A percentile compares a stretch with the other conserved stretches of the same genome.
These are phyloP conservation scores for Phorcus lineatus DNA, from an alignment of 2,888 invertebrate species.

Conservation along the genomic window DNA sequence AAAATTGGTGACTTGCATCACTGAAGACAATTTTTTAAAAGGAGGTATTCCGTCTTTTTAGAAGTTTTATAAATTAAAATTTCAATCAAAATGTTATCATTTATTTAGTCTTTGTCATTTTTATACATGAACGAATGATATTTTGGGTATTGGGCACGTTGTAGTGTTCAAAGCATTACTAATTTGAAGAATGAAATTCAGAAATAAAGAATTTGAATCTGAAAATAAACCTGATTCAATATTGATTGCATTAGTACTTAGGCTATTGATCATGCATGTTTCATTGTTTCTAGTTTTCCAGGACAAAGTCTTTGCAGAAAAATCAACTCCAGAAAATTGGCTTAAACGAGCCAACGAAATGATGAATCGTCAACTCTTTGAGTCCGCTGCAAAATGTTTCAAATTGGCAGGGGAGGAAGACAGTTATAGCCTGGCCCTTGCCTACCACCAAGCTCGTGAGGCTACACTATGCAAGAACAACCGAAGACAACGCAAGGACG, in stretches of 20 bases:
- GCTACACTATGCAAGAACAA: not conserved
- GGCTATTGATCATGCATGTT: not conserved
- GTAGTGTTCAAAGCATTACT: no score
- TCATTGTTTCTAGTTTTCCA: not conserved
- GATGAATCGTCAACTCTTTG: slow-evolving; percentile 27
- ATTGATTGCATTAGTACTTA: not conserved
- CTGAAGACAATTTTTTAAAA: not conserved
- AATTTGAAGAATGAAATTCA: no score
- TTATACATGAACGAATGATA: no score
- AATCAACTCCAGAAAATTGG: slow-evolving; percentile 40
- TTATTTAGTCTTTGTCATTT: no score
- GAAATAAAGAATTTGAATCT: no score
- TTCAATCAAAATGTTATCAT: no score
- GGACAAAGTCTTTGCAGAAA: slow-evolving; percentile 32
- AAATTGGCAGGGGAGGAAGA: slow-evolving; percentile 10
- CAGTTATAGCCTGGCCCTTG: slow-evolving; percentile 29
- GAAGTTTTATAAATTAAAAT: no score
- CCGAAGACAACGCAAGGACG: not conserved
- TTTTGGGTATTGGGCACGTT: no score
- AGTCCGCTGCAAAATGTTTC: slow-evolving; percentile 44
- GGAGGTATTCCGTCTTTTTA: no score
- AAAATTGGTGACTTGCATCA: slow-evolving; percentile 44
- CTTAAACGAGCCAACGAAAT: slow-evolving; percentile 36
- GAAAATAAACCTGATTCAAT: no score
- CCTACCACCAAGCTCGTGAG: slow-evolving; percentile 24